Evolutionary conservation across 2,113 vertebrate genomes (phyloP).

Genomic region (Arothron firmamentum): DNA sequence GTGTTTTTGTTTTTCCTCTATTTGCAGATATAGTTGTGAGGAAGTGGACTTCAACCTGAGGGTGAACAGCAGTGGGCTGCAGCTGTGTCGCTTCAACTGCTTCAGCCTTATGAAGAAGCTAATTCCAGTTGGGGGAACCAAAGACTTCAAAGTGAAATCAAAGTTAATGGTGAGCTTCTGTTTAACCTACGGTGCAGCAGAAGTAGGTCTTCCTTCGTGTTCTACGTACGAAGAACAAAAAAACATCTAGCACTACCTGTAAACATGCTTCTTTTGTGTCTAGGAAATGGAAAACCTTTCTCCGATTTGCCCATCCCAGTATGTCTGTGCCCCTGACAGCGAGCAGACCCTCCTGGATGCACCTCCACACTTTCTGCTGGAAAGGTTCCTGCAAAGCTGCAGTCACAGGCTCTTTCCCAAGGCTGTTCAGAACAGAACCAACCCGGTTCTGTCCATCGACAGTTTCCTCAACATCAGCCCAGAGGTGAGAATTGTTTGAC

Average conservation of each 20-base stretch:
- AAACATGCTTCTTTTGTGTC: slow-evolving; percentile 4
- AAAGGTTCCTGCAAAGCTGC: slow-evolving; percentile 92
- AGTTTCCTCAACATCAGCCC: slow-evolving; percentile 95
- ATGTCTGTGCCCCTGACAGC: slow-evolving; percentile 94
- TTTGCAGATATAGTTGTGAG: slow-evolving; percentile 91
- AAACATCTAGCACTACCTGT: not conserved
- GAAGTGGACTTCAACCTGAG: slow-evolving; percentile 95
- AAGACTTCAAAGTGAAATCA: slow-evolving; percentile 88
- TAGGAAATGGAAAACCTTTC: slow-evolving; percentile 83
- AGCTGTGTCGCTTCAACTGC: slow-evolving; percentile 94
- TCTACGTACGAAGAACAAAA: too few relatives aligned
- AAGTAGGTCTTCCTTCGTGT: not conserved
- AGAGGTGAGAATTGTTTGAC: slow-evolving; percentile 76
- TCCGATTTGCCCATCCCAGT: slow-evolving; percentile 86
- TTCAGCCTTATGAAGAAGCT: slow-evolving; percentile 98
- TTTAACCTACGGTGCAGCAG: not conserved
- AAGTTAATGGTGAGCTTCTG: slow-evolving; percentile 83
- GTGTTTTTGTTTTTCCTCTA: not conserved
- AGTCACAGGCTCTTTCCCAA: slow-evolving; percentile 92
- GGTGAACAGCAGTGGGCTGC: slow-evolving; percentile 89
- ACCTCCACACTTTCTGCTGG: slow-evolving; percentile 92
- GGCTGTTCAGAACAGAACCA: slow-evolving; percentile 83
- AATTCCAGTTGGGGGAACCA: slow-evolving; percentile 88
- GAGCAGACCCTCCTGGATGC: slow-evolving; percentile 91
- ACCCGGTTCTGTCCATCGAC: slow-evolving; percentile 90